Evolutionary conservation across 92 coral and sea anemone genomes (phyloP), one percentile per base, ranked within the genome.

Genomic region (Zoanthus sansibaricus): DNA sequence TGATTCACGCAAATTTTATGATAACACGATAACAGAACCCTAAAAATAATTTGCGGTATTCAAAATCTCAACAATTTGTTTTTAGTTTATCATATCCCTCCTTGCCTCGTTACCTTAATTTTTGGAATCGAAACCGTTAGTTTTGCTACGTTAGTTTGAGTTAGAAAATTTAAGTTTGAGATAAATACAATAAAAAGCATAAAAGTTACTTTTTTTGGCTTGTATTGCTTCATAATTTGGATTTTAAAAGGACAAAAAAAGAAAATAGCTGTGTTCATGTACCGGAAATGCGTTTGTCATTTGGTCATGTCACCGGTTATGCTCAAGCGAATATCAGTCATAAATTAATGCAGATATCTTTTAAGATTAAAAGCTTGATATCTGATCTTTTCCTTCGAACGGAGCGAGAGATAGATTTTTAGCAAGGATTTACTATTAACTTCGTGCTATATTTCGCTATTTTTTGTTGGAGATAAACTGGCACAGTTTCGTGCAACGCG

Each of bases 251-350:
- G 31, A 62, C 21, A 17, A 69, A 69, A 69, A 69, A 48, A 25
- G 25, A 3, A 37, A 9, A 9, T 44, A 33, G 72, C 42, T 64
- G 33, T 48, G 3, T 10, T 11, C 56, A 62, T 79, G 84, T 79
- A 44, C 85, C 85, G 85, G 85, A 80, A 80, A 80, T 80, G 72
- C 85, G 75, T 80, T 42, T 80, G 73, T 80, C 85, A 64, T 64
- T 67, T 72, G 51, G 75, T 80, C 85, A 80, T 80, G 75, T 80
- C 58, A 45, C 75, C 84, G 74, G 59, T 44, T 32, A 51, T 44
- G 33, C 49, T 37, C 56, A 72, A 18, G 85, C 85, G 16, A 70
- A 80, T 80, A 80, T 80, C 85, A 61, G 18, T 18, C 47, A 55
- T 42, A 37, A 37, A 37, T 37, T 37, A 37, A 37, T 44, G 51